phyloP scores from a whole-genome alignment of 2,888 invertebrate genomes.

The Vesta saturnalis region DNA sequence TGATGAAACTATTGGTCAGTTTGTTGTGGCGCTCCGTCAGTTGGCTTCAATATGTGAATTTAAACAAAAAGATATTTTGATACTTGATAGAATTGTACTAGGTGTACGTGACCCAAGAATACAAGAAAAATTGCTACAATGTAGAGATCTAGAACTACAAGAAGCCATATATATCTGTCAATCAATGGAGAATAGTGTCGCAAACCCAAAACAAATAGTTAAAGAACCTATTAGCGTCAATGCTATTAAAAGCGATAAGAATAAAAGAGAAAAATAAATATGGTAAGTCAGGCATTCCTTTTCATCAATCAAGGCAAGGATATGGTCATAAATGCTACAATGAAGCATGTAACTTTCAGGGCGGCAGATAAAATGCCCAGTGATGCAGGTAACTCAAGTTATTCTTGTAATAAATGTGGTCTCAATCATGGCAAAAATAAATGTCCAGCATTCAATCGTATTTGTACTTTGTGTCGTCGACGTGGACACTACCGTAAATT shows the following conservation, averaged over 20 bases:
- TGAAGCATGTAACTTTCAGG: not conserved
- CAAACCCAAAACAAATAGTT: not conserved
- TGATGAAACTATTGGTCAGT: not conserved
- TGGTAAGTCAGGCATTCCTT: not conserved
- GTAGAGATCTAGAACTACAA: slow-evolving; percentile 28
- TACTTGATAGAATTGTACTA: not conserved
- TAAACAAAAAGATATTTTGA: slow-evolving; percentile 7
- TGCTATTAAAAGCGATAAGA: not conserved
- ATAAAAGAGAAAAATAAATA: not conserved
- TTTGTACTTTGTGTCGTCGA: not conserved
- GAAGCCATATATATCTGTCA: not conserved
- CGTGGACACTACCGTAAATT: not conserved
- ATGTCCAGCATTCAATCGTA: not conserved
- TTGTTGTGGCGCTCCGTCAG: not conserved
- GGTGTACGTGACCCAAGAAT: not conserved
- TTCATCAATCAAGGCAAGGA: not conserved
- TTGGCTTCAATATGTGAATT: not conserved
- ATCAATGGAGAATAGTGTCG: not conserved
- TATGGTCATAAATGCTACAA: not conserved
- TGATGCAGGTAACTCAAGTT: too few species aligned
- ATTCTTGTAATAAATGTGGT: not conserved
- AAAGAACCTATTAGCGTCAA: not conserved
- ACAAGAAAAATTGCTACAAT: slow-evolving; percentile 18
- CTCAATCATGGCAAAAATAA: not conserved
- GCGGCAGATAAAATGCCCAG: too few species aligned